phyloP scores from a whole-genome alignment of 2,888 invertebrate genomes.

The Tachina lurida region DNA sequence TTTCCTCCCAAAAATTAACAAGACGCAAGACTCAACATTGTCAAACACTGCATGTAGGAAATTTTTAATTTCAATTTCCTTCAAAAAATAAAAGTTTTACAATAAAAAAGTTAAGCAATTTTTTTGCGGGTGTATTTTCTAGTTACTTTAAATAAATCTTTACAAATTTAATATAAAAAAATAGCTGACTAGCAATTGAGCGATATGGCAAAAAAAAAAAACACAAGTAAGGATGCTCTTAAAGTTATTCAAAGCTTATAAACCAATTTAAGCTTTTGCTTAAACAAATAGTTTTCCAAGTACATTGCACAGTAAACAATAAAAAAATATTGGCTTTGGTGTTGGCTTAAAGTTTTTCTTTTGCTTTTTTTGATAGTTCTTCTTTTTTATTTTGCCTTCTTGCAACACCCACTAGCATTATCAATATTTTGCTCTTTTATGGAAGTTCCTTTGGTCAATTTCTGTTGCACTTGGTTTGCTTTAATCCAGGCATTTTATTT shows the following conservation, averaged over 20 bases:
- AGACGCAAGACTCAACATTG: too few relatives aligned
- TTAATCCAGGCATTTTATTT: slow-evolving; percentile 65
- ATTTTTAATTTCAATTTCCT: too few relatives aligned
- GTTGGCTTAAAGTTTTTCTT: slow-evolving; percentile 20
- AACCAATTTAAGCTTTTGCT: slow-evolving; percentile 68
- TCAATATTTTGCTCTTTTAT: slow-evolving; percentile 56
- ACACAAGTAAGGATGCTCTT: slow-evolving; percentile 55
- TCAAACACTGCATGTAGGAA: too few relatives aligned
- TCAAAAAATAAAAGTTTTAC: too few relatives aligned
- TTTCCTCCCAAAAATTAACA: too few relatives aligned
- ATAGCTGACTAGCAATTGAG: slow-evolving; percentile 29
- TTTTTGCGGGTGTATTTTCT: slow-evolving; percentile 36
- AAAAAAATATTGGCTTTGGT: slow-evolving; percentile 44
- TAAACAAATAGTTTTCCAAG: slow-evolving; percentile 61
- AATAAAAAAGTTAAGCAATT: not conserved
- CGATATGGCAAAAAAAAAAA: slow-evolving; percentile 56
- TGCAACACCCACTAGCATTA: slow-evolving; percentile 69
- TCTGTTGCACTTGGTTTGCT: slow-evolving; percentile 55
- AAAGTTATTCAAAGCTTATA: slow-evolving; percentile 68
- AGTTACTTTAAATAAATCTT: slow-evolving; percentile 17
- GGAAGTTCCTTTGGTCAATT: slow-evolving; percentile 57
- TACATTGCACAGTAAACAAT: slow-evolving; percentile 13
- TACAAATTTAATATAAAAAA: slow-evolving; percentile 28
- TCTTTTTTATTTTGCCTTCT: slow-evolving; percentile 34
- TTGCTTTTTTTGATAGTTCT: not conserved